Conservation (phyloP, 2,888 invertebrate genomes). For the Rugalucina vietnamica region DNA sequence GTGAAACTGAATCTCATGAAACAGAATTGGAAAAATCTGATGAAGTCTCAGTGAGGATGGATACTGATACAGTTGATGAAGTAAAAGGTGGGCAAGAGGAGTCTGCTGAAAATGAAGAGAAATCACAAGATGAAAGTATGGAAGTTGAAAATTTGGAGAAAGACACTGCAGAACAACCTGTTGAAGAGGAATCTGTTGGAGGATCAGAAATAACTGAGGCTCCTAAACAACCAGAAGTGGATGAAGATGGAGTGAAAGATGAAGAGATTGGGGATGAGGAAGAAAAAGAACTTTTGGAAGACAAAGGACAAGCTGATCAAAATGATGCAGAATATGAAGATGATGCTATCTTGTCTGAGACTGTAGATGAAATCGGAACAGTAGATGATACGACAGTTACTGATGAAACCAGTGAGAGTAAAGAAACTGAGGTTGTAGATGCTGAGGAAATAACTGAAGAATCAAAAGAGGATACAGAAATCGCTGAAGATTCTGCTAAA, state of each 20-base stretch:
- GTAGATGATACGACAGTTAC: not conserved
- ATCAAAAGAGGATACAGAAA: not conserved
- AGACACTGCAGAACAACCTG: not conserved
- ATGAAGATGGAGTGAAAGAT: not conserved
- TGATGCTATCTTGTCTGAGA: not conserved
- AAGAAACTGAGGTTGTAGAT: slow-evolving; percentile 5
- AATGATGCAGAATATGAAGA: not conserved
- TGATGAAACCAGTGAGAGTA: not conserved
- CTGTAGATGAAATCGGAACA: not conserved
- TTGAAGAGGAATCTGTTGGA: not conserved
- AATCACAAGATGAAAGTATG: not conserved
- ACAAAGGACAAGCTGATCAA: not conserved
- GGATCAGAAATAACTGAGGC: not conserved
- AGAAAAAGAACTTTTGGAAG: slow-evolving; percentile 17
- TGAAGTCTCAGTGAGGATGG: not conserved
- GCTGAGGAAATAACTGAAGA: not conserved
- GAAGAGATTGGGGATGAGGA: slow-evolving; percentile 32
- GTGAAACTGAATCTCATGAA: not conserved
- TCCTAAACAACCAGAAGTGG: not conserved
- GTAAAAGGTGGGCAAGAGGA: not conserved
- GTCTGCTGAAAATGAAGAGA: not conserved
- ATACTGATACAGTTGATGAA: not conserved
- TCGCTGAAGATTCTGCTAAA: not conserved
- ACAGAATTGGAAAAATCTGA: not conserved
- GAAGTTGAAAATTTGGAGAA: not conserved